These are phyloP conservation scores for Carposina sasakii DNA, from an alignment of 1,140 invertebrate genomes.

Conservation along the genomic window DNA sequence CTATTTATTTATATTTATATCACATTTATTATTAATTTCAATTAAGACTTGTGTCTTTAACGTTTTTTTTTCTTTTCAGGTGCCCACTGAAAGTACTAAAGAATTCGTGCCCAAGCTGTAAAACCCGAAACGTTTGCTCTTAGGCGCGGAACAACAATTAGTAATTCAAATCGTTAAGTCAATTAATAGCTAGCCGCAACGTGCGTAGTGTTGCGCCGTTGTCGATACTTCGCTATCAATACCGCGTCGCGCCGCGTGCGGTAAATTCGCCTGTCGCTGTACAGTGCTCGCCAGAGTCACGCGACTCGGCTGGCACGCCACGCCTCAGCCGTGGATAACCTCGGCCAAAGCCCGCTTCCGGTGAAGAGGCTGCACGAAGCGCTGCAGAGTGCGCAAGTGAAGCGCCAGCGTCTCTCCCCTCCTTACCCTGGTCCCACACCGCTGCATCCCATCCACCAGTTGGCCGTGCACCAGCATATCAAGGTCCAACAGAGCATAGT, in stretches of 20 bases:
- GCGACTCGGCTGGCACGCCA: slow-evolving; percentile 66
- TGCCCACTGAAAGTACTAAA: too few species aligned
- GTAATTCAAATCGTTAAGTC: slow-evolving; percentile 27
- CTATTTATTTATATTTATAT: too few species aligned
- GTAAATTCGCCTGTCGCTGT: slow-evolving; percentile 45
- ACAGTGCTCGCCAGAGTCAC: slow-evolving; percentile 64
- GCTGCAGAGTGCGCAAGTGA: slow-evolving; percentile 66
- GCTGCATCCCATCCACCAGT: slow-evolving; percentile 60
- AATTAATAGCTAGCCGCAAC: slow-evolving; percentile 35
- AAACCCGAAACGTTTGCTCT: too few species aligned
- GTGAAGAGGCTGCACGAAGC: slow-evolving; percentile 70
- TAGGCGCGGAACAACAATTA: slow-evolving; percentile 34
- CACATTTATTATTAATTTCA: too few species aligned
- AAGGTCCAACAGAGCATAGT: slow-evolving; percentile 67
- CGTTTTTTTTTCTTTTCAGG: slow-evolving; percentile 51
- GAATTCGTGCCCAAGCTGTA: too few species aligned
- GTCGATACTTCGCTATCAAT: slow-evolving; percentile 39
- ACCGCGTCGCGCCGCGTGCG: slow-evolving; percentile 42
- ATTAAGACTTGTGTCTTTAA: too few species aligned
- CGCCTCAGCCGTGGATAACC: slow-evolving; percentile 69
- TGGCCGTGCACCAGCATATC: slow-evolving; percentile 64
- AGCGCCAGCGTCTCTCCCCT: slow-evolving; percentile 66
- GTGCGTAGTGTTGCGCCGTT: slow-evolving; percentile 44
- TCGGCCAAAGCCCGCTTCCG: slow-evolving; percentile 66
- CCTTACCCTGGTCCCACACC: slow-evolving; percentile 50